Base-by-base conservation (phyloP, 2,797 vertebrate species). In the Rhinoraja longicauda region DNA sequence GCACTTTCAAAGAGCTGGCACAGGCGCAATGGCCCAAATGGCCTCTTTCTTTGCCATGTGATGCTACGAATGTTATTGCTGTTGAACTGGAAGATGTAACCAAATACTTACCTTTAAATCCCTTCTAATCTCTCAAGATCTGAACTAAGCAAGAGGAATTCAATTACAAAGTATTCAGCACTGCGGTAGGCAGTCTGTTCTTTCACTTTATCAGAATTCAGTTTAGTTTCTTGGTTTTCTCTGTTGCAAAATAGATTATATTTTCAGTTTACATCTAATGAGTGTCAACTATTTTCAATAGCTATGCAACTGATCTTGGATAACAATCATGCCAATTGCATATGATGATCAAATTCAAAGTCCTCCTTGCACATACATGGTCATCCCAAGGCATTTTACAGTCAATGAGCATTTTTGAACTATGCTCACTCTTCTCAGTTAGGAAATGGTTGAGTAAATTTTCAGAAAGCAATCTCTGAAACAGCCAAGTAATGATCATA, bases 11-110 rank as follows among this genome's bases (percentile, higher is more conserved):
- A 82, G 45, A 57, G 79, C 39, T 26, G 21, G 78, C 78, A 53
- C 39, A 53, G 53, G 45, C 39, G 15, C 12, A 15, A 59, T 59
- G 82, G 57, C 13, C 82, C 53, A 59, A 86, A 86, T 88, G 57
- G 82, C 59, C 29, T 26, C 45, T 17, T 15, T 32, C 57, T 32
- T n/a, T 88, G 82, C n/a, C 32, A 19, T 88, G 32, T 32, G 57
- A 86, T 86, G n/a, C 82, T 19, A n/a, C 64, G 57, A 88, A 19
- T 77, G 15, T 64, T 64, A 32, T 88, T 59, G 57, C 29, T 88
- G 29, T 19, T 64, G 29, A 88, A 88, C 82, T 32, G 57, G 29
- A 88, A 88, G 57, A 88, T 88, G 82, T n/a, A 88, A 88, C 59
- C 5, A n/a, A 88, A 64, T 64, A 88, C 82, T 88, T 62, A n/a